Evolutionary conservation across 2,113 vertebrate genomes (phyloP), one percentile per base, ranked within the genome.

Genomic region (Rhynchomys soricoides): DNA sequence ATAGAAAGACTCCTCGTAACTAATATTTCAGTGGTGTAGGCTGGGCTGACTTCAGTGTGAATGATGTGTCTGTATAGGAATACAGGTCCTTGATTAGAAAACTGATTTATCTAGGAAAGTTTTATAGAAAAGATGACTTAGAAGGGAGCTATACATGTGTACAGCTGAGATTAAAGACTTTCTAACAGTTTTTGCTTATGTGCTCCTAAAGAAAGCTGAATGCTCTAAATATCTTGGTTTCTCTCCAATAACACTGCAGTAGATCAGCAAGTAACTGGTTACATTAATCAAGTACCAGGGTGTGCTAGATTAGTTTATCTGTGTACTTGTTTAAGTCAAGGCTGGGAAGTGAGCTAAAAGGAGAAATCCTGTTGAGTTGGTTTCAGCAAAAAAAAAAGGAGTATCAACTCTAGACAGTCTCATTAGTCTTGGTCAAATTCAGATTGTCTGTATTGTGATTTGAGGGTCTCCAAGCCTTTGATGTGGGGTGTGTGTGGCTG

Each of bases 91-190:
- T 94, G 45, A 43, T 73, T 52, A 77, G 75, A 94, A 92, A 78
- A 52, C 37, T 68, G 31, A 57, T n/a, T 55, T 52, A 79, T 48
- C 40, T 71, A 40, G 86, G 79, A 94, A 92, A 59, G 29, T 55
- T 95, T 85, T 43, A 52, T 95, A 95, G 62, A 93, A 95, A 64
- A 90, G n/a, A 62, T 17, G 43, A 26, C 81, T 83, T 62, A 83
- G n/a, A 82, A 26, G n/a, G 93, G 57, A 62, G 26, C 11, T 15
- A 11, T 66, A 31, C 11, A 66, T 11, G 9, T 66, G 64, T 66
- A 66, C 29, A 64, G 62, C 26, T 7, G 17, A 85, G 11, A 16
- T 26, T 43, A 31, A 86, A 45, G 19, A 50, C 68, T 90, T 93
- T 75, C 59, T 71, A 87, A 26, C 4, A 62, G 17, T 37, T 88